These are phyloP conservation scores for Anoplolepis gracilipes DNA, from an alignment of 1,140 invertebrate genomes.

Conservation along the genomic window DNA sequence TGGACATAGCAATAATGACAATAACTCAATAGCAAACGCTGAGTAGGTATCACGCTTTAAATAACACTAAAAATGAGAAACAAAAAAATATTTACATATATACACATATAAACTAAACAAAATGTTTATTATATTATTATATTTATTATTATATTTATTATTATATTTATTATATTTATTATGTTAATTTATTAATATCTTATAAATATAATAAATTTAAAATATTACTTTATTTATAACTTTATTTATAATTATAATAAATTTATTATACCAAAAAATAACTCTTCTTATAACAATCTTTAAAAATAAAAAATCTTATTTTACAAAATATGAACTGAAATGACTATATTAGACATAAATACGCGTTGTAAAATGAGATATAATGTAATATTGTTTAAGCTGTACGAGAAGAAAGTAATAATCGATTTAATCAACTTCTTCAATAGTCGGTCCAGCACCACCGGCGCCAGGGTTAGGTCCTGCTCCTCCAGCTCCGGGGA, in stretches of 20 bases:
- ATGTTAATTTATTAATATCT: no score
- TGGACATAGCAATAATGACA: conserved; percentile 32
- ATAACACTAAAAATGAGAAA: background rate
- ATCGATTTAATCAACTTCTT: conserved; percentile 89
- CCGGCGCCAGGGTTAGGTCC: conserved; percentile 38
- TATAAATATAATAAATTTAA: no score
- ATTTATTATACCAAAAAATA: conserved; percentile 24
- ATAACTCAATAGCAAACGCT: background rate
- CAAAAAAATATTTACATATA: background rate
- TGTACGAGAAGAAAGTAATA: background rate
- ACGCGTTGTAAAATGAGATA: background rate
- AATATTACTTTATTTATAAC: no score
- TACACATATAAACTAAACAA: background rate
- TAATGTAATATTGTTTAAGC: background rate
- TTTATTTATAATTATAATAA: conserved; percentile 48
- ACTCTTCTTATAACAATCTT: background rate
- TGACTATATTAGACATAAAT: background rate
- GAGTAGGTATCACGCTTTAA: background rate
- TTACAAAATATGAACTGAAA: background rate
- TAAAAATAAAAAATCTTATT: conserved; percentile 32
- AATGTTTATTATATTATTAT: no score
- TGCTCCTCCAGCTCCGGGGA: conserved; percentile 71
- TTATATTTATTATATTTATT: no score
- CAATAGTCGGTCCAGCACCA: conserved; percentile 88
- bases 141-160: no score